Evolutionary conservation across 2,797 vertebrate species (phyloP).

Genomic region (Schizopygopsis malacanthus): DNA sequence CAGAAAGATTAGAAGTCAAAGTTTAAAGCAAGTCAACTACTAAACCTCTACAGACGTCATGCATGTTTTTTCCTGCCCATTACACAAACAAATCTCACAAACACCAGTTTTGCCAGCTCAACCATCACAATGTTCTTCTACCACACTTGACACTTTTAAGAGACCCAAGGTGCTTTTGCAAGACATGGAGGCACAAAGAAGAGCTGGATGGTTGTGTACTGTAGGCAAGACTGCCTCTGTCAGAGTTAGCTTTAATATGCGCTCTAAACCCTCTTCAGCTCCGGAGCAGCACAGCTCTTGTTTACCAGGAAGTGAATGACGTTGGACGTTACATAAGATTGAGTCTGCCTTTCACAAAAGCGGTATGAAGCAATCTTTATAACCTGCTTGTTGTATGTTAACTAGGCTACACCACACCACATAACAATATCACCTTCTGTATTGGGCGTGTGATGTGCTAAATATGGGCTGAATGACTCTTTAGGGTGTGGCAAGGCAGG

Average conservation of each 20-base stretch:
- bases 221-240: slow-evolving; percentile 19
- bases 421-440: slow-evolving; percentile 27
- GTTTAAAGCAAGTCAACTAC: neutral
- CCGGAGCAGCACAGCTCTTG: slow-evolving; percentile 3
- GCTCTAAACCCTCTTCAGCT: slow-evolving; percentile 32
- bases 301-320: slow-evolving; percentile 46
- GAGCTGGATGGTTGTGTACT: slow-evolving; percentile 26
- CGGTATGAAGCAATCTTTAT: slow-evolving; percentile 32
- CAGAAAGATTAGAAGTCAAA: neutral
- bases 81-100: neutral
- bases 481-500: slow-evolving; percentile 43
- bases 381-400: slow-evolving; percentile 5
- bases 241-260: slow-evolving; percentile 36
- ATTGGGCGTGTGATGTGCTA: slow-evolving; percentile 8
- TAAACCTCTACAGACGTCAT: neutral
- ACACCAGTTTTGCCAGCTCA: neutral
- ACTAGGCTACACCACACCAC: slow-evolving; percentile 14
- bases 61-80: neutral
- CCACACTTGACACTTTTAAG: slow-evolving; percentile 26
- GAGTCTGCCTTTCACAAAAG: slow-evolving; percentile 37
- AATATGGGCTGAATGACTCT: slow-evolving; percentile 27
- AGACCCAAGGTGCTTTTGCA: slow-evolving; percentile 54
- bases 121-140: slow-evolving; percentile 1
- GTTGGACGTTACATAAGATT: slow-evolving; percentile 50
- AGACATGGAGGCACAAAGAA: slow-evolving; percentile 30